phyloP scores from a whole-genome alignment of 2,797 vertebrate genomes.

The Octomys mimax region DNA sequence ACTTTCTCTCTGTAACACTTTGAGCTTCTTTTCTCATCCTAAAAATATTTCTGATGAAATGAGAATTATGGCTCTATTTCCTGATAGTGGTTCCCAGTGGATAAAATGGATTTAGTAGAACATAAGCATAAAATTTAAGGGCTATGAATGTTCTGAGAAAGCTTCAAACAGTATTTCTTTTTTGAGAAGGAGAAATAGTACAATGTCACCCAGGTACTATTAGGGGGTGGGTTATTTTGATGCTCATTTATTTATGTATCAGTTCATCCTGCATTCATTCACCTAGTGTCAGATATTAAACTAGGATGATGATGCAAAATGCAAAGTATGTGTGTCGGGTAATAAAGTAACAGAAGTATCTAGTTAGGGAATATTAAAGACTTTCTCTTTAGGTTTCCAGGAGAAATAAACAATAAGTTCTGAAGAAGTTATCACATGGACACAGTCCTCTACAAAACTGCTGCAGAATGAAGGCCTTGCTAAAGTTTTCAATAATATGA shows the following conservation, averaged over 20 bases:
- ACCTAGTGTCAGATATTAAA: not conserved
- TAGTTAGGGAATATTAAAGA: not conserved
- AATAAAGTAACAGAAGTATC: not conserved
- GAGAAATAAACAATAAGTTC: not conserved
- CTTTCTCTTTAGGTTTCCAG: not conserved
- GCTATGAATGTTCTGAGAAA: not conserved
- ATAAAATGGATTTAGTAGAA: not conserved
- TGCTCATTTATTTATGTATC: not conserved
- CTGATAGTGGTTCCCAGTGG: not conserved
- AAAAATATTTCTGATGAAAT: conserved; percentile 35
- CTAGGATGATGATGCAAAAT: not conserved
- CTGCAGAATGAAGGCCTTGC: not conserved
- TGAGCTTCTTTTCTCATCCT: not conserved
- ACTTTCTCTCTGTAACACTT: not conserved
- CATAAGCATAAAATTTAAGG: not conserved
- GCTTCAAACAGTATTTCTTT: not conserved
- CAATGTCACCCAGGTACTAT: not conserved
- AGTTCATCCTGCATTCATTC: not conserved
- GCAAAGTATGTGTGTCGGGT: not conserved
- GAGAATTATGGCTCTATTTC: not conserved
- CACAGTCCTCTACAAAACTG: not conserved
- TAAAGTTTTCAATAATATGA: not conserved
- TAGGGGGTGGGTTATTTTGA: not conserved
- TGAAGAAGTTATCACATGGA: not conserved
- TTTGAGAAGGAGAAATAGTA: not conserved